A percentile compares a stretch with the other conserved stretches of the same genome.
Evolutionary conservation across 1,140 invertebrate genomes (phyloP).

Genomic region (Zaprionus gabonicus): DNA sequence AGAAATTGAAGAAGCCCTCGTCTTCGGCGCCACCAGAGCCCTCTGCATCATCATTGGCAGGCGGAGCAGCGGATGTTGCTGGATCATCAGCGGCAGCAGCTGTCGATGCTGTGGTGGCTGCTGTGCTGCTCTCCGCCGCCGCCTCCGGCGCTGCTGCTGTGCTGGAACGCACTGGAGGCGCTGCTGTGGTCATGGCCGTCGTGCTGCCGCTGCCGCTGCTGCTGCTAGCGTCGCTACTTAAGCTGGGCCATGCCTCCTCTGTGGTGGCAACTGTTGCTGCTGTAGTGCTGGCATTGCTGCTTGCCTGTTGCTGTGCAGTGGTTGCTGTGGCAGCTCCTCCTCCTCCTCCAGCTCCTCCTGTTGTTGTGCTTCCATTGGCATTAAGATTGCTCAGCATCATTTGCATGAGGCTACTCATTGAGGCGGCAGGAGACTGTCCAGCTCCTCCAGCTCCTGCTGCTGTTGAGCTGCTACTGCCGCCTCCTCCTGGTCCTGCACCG

Average conservation of each 20-base stretch:
- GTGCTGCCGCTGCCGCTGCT: conserved; percentile 26
- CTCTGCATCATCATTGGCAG: conserved; percentile 68
- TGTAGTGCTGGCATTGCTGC: conserved; percentile 21
- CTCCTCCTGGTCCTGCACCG: not conserved
- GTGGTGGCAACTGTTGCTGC: conserved; percentile 21
- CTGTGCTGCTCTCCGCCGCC: conserved; percentile 13
- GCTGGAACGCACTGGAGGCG: conserved; percentile 48
- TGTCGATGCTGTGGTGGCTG: not conserved
- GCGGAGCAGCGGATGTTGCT: conserved; percentile 33
- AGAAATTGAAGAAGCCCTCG: conserved; percentile 53
- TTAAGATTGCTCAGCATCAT: conserved; percentile 17
- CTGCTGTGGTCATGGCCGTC: conserved; percentile 43
- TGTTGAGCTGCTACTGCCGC: not conserved
- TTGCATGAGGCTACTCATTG: conserved; percentile 5
- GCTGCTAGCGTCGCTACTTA: conserved; percentile 4
- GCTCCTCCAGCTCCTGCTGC: not conserved
- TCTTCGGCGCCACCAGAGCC: conserved; percentile 82
- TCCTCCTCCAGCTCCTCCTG: not conserved
- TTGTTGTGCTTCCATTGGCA: conserved; percentile 9
- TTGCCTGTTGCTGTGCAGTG: not conserved
- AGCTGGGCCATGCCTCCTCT: not conserved
- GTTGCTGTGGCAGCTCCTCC: not conserved
- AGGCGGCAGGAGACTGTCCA: not conserved
- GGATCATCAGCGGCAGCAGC: conserved; percentile 22
- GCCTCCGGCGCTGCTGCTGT: conserved; percentile 42